Evolutionary conservation across 2,113 vertebrate species (phyloP), one percentile per base, ranked within the genome.

Genomic region (Ahaetulla prasina): DNA sequence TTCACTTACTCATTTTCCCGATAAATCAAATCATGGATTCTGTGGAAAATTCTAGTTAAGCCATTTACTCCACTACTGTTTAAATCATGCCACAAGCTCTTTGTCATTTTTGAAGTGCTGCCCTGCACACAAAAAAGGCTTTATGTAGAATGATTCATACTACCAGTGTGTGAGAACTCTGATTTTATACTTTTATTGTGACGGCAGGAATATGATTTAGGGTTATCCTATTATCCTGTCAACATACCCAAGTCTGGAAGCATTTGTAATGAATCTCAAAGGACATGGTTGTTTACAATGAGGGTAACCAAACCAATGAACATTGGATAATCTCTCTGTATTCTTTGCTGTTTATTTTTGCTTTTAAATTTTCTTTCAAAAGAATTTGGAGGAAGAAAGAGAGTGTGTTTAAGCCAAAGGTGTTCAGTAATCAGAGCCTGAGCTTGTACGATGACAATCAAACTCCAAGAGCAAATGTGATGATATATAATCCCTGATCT

Each of bases 321-420:
- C 45, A 49, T 74, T 47, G 87, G 84, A 53, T 68, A 22, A 90
- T 93, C 94, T 95, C 12, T 94, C 68, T 39, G 55, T 54, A 92
- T 96, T 94, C 88, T 89, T 49, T 2, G 74, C 52, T 25, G n/a
- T 49, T 27, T 93, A 3, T 96, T 91, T 96, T 94, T 68, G 90
- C 18, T 94, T 92, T 93, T 14, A 85, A 92, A 5, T 94, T 91
- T 92, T 87, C 47, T 52, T 85, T 89, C 63, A 94, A 95, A 91
- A 68, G 53, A 92, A 93, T 63, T 90, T 85, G 4, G 68, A 93
- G 10, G 35, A 84, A 49, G 45, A 94, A 95, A 93, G 87, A 20
- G 20, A 55, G n/a, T 1, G 8, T 22, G 25, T 88, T 95, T 93
- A 95, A 92, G 43, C 14, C 45, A 89, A 23, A 94, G 93, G 25